A percentile compares a stretch with the other conserved stretches of the same genome.
Conservation (phyloP, 1,140 invertebrate genomes). For the Solenopsis fugax region DNA sequence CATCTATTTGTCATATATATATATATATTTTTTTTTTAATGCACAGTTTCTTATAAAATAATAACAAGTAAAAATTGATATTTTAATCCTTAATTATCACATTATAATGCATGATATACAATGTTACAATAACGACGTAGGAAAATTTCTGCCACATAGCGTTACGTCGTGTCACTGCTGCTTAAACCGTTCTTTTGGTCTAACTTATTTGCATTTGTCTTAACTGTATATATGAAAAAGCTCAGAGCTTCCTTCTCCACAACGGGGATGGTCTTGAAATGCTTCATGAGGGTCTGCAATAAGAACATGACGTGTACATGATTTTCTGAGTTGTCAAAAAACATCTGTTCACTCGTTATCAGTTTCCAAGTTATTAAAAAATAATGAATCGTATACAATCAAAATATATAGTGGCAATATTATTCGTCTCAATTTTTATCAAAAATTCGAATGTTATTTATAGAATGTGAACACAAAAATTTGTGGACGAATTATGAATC, state of each 20-base stretch:
- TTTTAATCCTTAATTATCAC: constrained; percentile 67
- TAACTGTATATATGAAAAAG: constrained; percentile 98
- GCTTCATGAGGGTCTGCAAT: constrained; percentile 95
- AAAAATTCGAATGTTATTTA: background rate
- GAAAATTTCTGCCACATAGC: constrained; percentile 54
- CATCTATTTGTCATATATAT: constrained; percentile 65
- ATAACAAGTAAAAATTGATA: constrained; percentile 78
- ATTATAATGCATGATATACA: constrained; percentile 65
- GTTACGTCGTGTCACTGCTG: constrained; percentile 88
- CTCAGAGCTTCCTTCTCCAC: constrained; percentile 97
- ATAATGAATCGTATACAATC: background rate
- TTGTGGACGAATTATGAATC: background rate
- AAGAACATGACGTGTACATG: constrained; percentile 29
- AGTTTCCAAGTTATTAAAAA: background rate
- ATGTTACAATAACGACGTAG: constrained; percentile 67
- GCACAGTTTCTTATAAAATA: constrained; percentile 79
- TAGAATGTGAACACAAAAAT: background rate
- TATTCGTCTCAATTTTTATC: background rate
- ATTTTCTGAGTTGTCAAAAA: background rate
- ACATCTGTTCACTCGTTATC: background rate
- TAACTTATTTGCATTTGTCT: constrained; percentile 96
- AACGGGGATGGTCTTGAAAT: constrained; percentile 97
- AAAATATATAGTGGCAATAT: background rate
- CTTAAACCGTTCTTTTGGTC: constrained; percentile 95
- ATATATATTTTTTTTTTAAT: constrained; percentile 68